Evolutionary conservation across 2,797 vertebrate genomes (phyloP), one percentile per base, ranked within the genome.

Genomic region (Jordanella pulchra): DNA sequence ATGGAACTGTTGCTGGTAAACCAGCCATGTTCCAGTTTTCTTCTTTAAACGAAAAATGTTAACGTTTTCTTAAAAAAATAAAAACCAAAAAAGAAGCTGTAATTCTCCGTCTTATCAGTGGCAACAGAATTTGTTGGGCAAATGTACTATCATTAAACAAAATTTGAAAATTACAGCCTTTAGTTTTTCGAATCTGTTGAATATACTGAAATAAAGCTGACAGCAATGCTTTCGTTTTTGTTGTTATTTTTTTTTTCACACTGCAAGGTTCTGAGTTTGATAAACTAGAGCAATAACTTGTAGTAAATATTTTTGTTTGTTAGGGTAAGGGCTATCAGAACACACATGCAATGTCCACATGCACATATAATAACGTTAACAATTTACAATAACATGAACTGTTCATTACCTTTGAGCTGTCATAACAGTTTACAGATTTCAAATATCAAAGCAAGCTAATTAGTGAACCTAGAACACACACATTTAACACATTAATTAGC

Each of bases 381-480:
- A 55, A 56, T 55, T 60, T 25, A 64, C 66, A 58, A 56, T 60
- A 42, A 85, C 77, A 74, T 67, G 23, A 75, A 60, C 60, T 65
- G 65, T 81, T 47, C 69, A 76, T 77, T 72, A 48, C 77, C 67
- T 61, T 69, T 58, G 47, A 75, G 67, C 55, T 68, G 32, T 73
- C 65, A 14, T 28, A 65, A 73, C 66, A 79, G 67, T 82, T 78
- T 70, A 79, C 30, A 75, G 55, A 61, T 78, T 35, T 71, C 42
- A 73, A 76, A 80, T 80, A 79, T 73, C 81, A 81, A 76, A 15
- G 1, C 4, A 0, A 71, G 53, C 60, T 78, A 80, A 77, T 73
- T 51, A 77, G 65, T 54, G 32, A 74, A 64, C 10, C 12, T 55
- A 71, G 47, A n/a, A n/a, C n/a, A n/a, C n/a, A n/a, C 30, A 64